Base-by-base conservation (phyloP, 2,888 invertebrate species). In the Agapetus fuscipes region DNA sequence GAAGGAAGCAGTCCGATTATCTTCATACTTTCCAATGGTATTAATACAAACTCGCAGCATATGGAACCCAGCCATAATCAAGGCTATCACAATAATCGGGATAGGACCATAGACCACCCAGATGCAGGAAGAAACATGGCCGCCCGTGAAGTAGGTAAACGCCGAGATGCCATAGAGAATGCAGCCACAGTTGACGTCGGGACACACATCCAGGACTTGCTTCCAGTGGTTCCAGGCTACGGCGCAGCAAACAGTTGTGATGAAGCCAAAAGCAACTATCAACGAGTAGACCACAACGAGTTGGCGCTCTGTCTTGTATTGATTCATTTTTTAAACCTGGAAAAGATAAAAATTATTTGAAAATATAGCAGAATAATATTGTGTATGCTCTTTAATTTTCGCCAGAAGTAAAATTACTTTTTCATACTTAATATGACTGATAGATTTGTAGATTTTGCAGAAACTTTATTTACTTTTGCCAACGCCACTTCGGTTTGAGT, bases 151-250 rank as follows among this genome's bases (percentile, higher is more conserved):
- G 50, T 71, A 71, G 28, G 70, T 72, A 36, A 62, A 71, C 11
- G 78, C 76, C 50, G 74, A 72, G 37, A 71, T 60, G 2, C 78
- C 80, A 54, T 75, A 78, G 26, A 82, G 62, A 50, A 80, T 77
- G 51, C 82, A 82, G 28, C 80, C 81, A 52, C 81, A 82, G 52
- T 78, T 80, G 30, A 68, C 68, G 1, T 66, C 66, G 1, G 72
- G 69, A 49, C 81, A 81, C 30, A 76, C 73, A 51, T 81, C 79
- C 2, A 82, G 59, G 0, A 80, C 80, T 12, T 68, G 64, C 31
- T 71, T 69, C 82, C 82, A 82, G 54, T 82, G 80, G 30, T 74
- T 69, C 71, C 78, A 81, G 1, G 77, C 74, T 37, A 81, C 68
- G 3, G 76, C 80, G 20, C 68, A 56, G 31, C 73, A 72, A 44